Evolutionary conservation across 2,888 invertebrate species (phyloP).

Genomic region (Blera fallax): DNA sequence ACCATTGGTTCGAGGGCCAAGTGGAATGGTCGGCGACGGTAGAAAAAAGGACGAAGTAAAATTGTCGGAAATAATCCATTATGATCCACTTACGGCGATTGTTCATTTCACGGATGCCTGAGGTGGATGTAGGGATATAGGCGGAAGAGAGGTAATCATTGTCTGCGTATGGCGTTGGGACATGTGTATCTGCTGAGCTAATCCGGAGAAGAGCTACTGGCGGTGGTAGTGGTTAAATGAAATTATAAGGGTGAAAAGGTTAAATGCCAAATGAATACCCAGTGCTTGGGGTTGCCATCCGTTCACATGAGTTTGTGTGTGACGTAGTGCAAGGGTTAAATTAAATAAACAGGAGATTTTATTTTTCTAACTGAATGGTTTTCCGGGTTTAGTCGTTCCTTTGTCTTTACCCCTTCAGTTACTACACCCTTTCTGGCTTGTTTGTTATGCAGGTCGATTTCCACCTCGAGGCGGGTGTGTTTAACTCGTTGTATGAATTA

Average conservation of each 20-base stretch:
- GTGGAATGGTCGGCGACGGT: neutral
- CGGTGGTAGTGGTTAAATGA: conserved; percentile 36
- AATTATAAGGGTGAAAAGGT: conserved; percentile 62
- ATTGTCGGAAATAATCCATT: conserved; percentile 60
- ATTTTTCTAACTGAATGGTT: conserved; percentile 30
- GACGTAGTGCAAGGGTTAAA: conserved; percentile 28
- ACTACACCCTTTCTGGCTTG: neutral
- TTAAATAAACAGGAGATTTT: conserved; percentile 65
- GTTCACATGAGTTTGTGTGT: neutral
- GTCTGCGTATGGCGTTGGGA: neutral
- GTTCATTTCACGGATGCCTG: conserved; percentile 43
- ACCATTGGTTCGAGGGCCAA: neutral
- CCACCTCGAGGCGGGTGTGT: neutral
- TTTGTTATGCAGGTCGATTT: conserved; percentile 20
- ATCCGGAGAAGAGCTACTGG: conserved; percentile 3
- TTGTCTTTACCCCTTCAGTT: neutral
- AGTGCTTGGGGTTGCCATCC: conserved; percentile 12
- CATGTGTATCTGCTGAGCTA: conserved; percentile 7
- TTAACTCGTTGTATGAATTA: conserved; percentile 27
- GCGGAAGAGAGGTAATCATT: conserved; percentile 1
- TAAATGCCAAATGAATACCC: conserved; percentile 62
- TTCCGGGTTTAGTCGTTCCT: neutral
- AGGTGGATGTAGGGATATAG: neutral
- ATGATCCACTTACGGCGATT: conserved; percentile 68
- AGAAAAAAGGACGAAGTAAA: neutral